phyloP scores from a whole-genome alignment of 1,140 invertebrate genomes.

The Calliphora vicina region DNA sequence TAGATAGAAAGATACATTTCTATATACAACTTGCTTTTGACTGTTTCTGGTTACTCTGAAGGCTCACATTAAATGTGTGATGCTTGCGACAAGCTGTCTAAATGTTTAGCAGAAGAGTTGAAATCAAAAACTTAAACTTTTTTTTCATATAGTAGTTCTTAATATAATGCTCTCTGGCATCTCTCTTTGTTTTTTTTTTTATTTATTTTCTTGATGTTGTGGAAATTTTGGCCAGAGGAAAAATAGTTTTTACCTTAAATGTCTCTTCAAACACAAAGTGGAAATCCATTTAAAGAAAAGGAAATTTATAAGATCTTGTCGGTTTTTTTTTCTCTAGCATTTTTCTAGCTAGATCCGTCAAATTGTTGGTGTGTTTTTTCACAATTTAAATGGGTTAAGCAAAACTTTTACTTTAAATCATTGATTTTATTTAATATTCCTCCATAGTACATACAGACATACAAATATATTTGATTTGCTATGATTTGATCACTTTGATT shows the following conservation, averaged over 20 bases:
- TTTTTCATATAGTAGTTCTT: too few relatives aligned
- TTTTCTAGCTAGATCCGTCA: not conserved
- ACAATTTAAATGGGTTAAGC: not conserved
- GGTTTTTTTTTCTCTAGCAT: too few relatives aligned
- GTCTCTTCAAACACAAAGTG: not conserved
- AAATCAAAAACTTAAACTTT: too few relatives aligned
- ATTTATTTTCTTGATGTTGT: not conserved
- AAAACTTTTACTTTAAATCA: not conserved
- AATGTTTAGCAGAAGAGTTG: not conserved
- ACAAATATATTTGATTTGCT: too few relatives aligned
- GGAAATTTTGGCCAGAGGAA: conserved; percentile 8
- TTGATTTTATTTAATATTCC: not conserved
- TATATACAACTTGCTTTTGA: too few relatives aligned
- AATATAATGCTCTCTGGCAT: not conserved
- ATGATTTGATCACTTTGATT: not conserved
- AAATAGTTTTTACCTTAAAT: not conserved
- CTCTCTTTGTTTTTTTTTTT: not conserved
- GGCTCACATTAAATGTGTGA: not conserved
- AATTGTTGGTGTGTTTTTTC: not conserved
- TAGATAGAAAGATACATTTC: too few relatives aligned
- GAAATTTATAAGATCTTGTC: not conserved
- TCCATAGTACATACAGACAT: too few relatives aligned
- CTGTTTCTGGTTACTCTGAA: too few relatives aligned
- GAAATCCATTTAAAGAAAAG: conserved; percentile 16
- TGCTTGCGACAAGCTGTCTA: not conserved